Evolutionary conservation across 2,888 invertebrate species (phyloP).

Genomic region (Thereva nobilitata): DNA sequence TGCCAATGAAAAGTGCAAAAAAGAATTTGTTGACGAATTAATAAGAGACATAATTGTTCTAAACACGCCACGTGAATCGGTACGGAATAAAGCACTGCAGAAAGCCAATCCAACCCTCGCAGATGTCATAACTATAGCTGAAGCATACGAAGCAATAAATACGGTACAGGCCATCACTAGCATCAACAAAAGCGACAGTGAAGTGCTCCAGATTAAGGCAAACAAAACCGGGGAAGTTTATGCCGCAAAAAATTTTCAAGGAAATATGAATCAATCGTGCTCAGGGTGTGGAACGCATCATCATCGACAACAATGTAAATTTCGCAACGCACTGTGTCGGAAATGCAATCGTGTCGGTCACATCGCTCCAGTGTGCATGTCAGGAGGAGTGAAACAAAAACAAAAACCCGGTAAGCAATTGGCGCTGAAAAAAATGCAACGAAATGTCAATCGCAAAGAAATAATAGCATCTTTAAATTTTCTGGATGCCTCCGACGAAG

Average conservation of each 20-base stretch:
- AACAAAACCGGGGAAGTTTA: too few species aligned
- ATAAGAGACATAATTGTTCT: conserved; percentile 34
- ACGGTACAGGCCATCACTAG: too few species aligned
- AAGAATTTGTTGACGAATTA: conserved; percentile 31
- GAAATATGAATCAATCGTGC: conserved; percentile 36
- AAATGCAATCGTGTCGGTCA: too few species aligned
- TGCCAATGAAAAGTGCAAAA: conserved; percentile 16
- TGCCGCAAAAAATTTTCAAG: too few species aligned
- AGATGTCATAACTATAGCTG: background rate
- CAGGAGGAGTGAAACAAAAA: too few species aligned
- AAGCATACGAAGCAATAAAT: conserved; percentile 4
- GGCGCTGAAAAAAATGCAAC: too few species aligned
- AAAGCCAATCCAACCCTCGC: conserved; percentile 1
- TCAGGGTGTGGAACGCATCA: conserved; percentile 33
- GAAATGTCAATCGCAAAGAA: background rate
- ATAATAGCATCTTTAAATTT: conserved; percentile 37
- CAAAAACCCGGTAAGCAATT: too few species aligned
- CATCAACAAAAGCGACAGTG: too few species aligned
- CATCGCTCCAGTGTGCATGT: too few species aligned
- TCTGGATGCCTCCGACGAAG: conserved; percentile 36
- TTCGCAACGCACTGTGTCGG: too few species aligned
- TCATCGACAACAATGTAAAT: too few species aligned
- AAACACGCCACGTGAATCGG: conserved; percentile 34
- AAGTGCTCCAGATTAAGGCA: too few species aligned
- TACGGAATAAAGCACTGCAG: conserved; percentile 2